These are phyloP conservation scores for Calcarius lapponicus DNA, from an alignment of 2,797 vertebrate genomes.

Conservation along the genomic window DNA sequence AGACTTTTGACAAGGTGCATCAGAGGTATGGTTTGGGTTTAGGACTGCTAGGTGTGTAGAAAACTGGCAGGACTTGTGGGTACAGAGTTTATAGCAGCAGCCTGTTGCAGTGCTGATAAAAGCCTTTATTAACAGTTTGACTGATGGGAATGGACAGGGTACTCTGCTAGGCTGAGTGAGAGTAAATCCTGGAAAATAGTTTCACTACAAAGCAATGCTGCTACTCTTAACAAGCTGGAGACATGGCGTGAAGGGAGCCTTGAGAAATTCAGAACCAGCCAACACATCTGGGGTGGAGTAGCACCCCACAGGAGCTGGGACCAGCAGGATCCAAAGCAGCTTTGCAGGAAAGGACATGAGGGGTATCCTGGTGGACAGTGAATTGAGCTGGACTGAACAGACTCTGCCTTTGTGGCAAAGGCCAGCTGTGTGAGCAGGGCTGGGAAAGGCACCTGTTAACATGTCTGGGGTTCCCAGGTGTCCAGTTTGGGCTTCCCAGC, in stretches of 20 bases:
- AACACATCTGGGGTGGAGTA: background rate
- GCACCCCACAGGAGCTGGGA: background rate
- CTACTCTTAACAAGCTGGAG: background rate
- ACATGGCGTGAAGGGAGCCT: background rate
- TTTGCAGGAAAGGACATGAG: accelerated
- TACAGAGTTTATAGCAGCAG: background rate
- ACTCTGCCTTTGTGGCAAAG: background rate
- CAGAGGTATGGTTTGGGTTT: background rate
- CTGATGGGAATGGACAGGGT: background rate
- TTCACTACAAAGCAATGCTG: background rate
- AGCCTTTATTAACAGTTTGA: background rate
- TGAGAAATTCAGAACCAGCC: background rate
- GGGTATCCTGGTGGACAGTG: accelerated
- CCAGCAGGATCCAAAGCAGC: background rate
- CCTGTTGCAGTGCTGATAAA: background rate
- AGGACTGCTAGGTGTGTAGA: background rate
- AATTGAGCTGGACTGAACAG: accelerated
- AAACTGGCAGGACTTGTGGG: background rate
- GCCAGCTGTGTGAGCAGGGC: background rate
- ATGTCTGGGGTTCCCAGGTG: background rate
- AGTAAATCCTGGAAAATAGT: background rate
- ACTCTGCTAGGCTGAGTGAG: background rate
- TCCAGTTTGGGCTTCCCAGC: background rate
- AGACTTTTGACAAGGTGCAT: background rate
- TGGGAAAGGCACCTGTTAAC: background rate